Evolutionary conservation across 92 coral and sea anemone genomes (phyloP).

Genomic region (Desmophyllum pertusum): DNA sequence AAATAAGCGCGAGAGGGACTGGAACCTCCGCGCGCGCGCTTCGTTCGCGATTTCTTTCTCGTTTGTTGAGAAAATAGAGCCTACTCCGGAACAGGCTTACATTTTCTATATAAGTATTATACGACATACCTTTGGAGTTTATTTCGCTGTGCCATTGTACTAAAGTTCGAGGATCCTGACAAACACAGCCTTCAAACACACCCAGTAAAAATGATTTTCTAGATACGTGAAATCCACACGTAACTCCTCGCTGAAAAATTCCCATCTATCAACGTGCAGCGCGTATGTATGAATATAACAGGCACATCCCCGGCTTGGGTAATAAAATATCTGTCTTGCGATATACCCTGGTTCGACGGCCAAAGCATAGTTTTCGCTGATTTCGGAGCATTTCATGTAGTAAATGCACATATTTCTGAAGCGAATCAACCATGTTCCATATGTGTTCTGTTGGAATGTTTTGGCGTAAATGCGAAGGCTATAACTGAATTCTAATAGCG

Average conservation of each 20-base stretch:
- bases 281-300: slow-evolving; percentile 45
- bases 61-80: too few species aligned
- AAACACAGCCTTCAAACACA: slow-evolving; percentile 56
- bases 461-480: not conserved
- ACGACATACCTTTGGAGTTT: slow-evolving; percentile 54
- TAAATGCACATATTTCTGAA: slow-evolving; percentile 53
- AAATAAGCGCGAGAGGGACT: too few species aligned
- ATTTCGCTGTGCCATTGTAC: slow-evolving; percentile 55
- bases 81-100: too few species aligned
- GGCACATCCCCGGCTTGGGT: not conserved
- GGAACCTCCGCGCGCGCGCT: too few species aligned
- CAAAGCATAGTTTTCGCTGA: slow-evolving; percentile 51
- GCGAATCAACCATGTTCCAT: slow-evolving; percentile 40
- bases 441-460: not conserved
- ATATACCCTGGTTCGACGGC: slow-evolving; percentile 51
- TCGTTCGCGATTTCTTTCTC: too few species aligned
- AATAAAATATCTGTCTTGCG: slow-evolving; percentile 47
- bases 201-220: slow-evolving; percentile 54
- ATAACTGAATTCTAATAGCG: not conserved
- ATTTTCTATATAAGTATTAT: too few species aligned
- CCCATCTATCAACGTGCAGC: slow-evolving; percentile 58
- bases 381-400: slow-evolving; percentile 55
- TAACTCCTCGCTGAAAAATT: slow-evolving; percentile 58
- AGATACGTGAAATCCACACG: slow-evolving; percentile 58
- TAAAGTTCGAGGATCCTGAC: slow-evolving; percentile 52